phyloP scores from a whole-genome alignment of 2,797 vertebrate species.

The Sebastes matsubarae region DNA sequence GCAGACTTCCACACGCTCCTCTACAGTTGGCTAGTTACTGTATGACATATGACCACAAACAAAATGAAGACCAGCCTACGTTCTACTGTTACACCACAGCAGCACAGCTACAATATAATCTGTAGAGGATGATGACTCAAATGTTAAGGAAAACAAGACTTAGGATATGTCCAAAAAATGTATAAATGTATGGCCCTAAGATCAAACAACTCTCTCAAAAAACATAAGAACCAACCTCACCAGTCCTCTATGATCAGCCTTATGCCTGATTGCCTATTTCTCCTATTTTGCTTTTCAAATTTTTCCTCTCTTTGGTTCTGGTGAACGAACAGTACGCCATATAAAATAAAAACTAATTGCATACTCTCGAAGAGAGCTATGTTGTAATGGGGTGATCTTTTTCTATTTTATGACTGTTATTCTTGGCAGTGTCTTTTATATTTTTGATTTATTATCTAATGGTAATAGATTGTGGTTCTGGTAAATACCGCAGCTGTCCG shows the following conservation, averaged over 20 bases:
- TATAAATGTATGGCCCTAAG: neutral
- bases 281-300: conserved; percentile 31
- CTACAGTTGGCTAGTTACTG: neutral
- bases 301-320: conserved; percentile 41
- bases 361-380: conserved; percentile 49
- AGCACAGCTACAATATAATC: neutral
- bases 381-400: conserved; percentile 58
- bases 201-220: neutral
- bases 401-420: conserved; percentile 70
- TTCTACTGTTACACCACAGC: neutral
- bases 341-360: conserved; percentile 75
- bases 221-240: neutral
- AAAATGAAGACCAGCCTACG: too few relatives aligned
- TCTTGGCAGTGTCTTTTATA: conserved; percentile 63
- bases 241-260: neutral
- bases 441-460: conserved; percentile 77
- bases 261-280: conserved; percentile 21
- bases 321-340: conserved; percentile 48
- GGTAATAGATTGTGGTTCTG: conserved; percentile 77
- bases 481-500: conserved; percentile 63
- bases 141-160: neutral
- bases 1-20: neutral
- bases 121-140: neutral
- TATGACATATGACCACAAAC: accelerated
- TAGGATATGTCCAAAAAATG: neutral